phyloP scores from a whole-genome alignment of 2,113 vertebrate genomes.

The Prinia subflava region DNA sequence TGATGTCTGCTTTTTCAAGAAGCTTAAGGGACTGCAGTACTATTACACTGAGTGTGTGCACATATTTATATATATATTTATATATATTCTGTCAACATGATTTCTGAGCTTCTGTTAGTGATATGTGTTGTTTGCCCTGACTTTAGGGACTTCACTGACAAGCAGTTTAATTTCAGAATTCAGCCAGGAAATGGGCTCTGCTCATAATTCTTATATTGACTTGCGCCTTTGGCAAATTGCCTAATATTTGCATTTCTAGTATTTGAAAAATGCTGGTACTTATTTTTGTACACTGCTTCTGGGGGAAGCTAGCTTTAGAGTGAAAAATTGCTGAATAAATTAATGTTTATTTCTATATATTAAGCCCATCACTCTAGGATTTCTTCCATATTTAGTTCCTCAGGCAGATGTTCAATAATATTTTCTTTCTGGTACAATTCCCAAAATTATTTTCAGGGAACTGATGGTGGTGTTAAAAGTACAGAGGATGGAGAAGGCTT shows the following conservation, averaged over 20 bases:
- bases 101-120: neutral
- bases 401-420: neutral
- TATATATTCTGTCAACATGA: neutral
- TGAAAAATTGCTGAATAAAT: conserved; percentile 15
- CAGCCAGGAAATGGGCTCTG: neutral
- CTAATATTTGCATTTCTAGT: neutral
- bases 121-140: neutral
- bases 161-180: neutral
- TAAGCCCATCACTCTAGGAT: conserved; percentile 17
- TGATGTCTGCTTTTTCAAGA: neutral
- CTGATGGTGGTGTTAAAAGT: neutral
- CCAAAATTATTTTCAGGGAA: neutral
- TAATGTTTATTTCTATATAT: conserved; percentile 15
- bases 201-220: neutral
- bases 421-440: neutral
- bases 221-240: conserved; percentile 10
- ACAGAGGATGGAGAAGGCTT: neutral
- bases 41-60: neutral
- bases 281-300: neutral
- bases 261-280: conserved; percentile 24
- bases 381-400: neutral
- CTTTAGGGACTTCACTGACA: neutral
- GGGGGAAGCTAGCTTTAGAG: neutral
- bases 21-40: neutral
- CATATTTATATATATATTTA: neutral